A percentile compares a stretch with the other conserved stretches of the same genome.
Conservation (phyloP, 2,113 vertebrate species). For the Prunella himalayana region DNA sequence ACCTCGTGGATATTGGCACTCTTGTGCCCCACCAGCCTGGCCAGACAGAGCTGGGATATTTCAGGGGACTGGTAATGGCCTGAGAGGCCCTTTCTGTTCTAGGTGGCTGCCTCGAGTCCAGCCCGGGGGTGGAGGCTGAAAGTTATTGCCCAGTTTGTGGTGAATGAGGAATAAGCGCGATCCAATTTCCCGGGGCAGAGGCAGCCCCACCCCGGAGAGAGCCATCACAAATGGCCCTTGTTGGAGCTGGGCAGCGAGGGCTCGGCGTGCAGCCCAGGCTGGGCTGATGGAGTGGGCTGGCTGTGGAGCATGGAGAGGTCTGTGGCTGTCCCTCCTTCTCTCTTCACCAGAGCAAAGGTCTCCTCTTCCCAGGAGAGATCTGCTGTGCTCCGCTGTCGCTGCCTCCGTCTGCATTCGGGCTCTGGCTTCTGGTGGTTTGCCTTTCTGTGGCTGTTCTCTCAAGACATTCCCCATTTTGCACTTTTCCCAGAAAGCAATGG, state of each 20-base stretch:
- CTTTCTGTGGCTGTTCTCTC: neutral
- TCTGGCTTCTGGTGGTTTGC: neutral
- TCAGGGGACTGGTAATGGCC: neutral
- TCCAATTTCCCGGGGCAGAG: neutral
- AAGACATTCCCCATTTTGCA: neutral
- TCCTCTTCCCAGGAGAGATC: neutral
- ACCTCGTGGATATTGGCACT: neutral
- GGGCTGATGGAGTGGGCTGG: fast-evolving
- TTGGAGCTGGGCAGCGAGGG: neutral
- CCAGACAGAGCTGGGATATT: neutral
- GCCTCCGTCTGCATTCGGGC: neutral
- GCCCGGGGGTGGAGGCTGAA: neutral
- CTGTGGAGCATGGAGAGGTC: neutral
- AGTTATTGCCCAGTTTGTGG: neutral
- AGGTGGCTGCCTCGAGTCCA: neutral
- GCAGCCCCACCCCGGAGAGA: neutral
- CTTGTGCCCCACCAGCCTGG: neutral
- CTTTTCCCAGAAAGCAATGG: neutral
- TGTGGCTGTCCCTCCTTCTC: neutral
- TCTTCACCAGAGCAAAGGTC: neutral
- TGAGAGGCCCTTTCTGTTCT: neutral
- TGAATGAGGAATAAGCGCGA: neutral
- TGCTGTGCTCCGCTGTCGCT: neutral
- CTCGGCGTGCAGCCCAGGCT: neutral
- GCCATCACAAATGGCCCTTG: neutral